Conservation (phyloP, 2,113 vertebrate species). For the Microtus montanus region DNA sequence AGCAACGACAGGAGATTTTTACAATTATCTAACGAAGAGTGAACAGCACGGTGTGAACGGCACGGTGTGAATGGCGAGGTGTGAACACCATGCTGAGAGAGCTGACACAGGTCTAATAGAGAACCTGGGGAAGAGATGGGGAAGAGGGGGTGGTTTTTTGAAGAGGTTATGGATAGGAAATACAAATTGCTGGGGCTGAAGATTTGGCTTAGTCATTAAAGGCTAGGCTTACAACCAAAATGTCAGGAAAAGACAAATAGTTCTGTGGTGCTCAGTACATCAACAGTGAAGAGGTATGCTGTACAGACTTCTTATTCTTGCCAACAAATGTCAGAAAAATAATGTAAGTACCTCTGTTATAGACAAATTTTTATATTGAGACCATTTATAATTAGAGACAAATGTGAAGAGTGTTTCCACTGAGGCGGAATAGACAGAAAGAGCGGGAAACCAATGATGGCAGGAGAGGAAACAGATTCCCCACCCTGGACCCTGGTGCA, state of each 20-base stretch:
- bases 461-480: background rate
- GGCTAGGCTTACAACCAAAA: background rate
- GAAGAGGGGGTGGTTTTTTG: background rate
- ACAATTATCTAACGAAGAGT: background rate
- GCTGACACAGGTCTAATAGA: background rate
- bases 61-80: too few species aligned
- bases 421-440: background rate
- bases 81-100: background rate
- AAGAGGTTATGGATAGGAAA: background rate
- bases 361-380: background rate
- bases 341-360: background rate
- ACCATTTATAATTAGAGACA: background rate
- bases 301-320: background rate
- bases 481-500: background rate
- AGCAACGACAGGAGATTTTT: background rate
- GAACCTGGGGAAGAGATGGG: background rate
- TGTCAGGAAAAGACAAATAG: background rate
- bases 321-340: background rate
- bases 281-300: background rate
- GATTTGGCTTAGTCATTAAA: background rate
- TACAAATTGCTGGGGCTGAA: background rate
- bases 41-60: background rate
- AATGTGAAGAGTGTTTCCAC: background rate
- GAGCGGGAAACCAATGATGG: fast-evolving
- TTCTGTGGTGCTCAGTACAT: background rate